Evolutionary conservation across 1,140 invertebrate species (phyloP), one percentile per base, ranked within the genome.

Genomic region (Cherax quadricarinatus): DNA sequence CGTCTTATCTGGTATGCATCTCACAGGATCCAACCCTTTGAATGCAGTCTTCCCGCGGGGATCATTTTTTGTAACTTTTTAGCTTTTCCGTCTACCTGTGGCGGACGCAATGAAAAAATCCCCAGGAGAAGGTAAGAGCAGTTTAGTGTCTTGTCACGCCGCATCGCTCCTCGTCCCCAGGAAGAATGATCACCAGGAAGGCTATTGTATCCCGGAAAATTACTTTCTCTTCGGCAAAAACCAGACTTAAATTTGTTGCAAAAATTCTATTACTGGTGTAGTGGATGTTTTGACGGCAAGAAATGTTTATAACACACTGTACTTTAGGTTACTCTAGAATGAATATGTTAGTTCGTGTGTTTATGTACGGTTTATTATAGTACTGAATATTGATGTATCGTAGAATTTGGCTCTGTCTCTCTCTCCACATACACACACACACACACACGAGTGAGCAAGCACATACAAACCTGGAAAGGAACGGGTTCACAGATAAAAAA

Each of bases 1-100:
- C 62, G 81, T 84, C 88, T 89, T 89, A 89, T 89, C 88, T 73
- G 81, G 88, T 89, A 89, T 89, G 88, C 88, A 89, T 89, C 88
- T 89, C 88, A 82, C 88, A 73, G 88, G 88, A 83, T 89, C 84
- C 84, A 89, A n/a, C 81, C 62, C 80, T 84, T 88, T 89, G 88
- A 89, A 89, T 89, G 88, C 88, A 89, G 88, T 82, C 88, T 83
- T 53, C 80, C 88, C 70, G 81, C 49, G 62, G 41, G 80, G 49
- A 18, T 88, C 7, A 41, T 60, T 66, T 86, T 86, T 53, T 60
- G n/a, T 9, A 83, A 60, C 81, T 83, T 83, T 83, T 83, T 60
- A 60, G 3, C 14, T 48, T 51, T 60, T 60, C 57, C 21, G 60
- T 66, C 88, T 89, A 89, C 88, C 88, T 89, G 88, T 70, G 60